Conservation (phyloP, 2,797 vertebrate species). For the Tangara arthus region DNA sequence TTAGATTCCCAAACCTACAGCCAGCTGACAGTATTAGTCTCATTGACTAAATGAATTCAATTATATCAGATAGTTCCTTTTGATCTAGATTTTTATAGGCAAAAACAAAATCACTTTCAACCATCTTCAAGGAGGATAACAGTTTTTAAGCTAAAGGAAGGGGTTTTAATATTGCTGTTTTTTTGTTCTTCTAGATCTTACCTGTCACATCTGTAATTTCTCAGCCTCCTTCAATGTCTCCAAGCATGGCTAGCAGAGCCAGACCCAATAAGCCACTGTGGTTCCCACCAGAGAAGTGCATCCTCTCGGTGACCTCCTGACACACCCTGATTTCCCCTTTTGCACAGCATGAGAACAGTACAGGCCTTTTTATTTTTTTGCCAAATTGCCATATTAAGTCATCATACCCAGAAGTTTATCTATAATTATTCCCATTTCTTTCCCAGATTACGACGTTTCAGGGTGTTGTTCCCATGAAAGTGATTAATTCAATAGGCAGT, state of each 20-base stretch:
- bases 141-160: neutral
- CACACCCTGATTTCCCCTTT: neutral
- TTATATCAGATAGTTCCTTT: neutral
- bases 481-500: neutral
- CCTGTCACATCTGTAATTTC: neutral
- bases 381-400: neutral
- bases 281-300: neutral
- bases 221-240: neutral
- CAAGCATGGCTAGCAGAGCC: neutral
- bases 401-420: neutral
- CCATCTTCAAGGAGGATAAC: neutral
- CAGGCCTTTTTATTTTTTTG: neutral
- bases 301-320: neutral
- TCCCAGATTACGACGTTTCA: neutral
- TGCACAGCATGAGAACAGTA: neutral
- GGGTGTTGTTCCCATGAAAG: neutral
- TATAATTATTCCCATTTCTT: neutral
- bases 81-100: neutral
- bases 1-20: neutral
- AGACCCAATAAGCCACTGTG: neutral
- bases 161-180: neutral
- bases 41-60: neutral
- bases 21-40: neutral
- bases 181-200: neutral
- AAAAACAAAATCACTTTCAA: neutral